Percentiles rank a stretch among this genome's conserved stretches.
phyloP scores from a whole-genome alignment of 2,888 invertebrate genomes.

The Tridacna gigas region DNA sequence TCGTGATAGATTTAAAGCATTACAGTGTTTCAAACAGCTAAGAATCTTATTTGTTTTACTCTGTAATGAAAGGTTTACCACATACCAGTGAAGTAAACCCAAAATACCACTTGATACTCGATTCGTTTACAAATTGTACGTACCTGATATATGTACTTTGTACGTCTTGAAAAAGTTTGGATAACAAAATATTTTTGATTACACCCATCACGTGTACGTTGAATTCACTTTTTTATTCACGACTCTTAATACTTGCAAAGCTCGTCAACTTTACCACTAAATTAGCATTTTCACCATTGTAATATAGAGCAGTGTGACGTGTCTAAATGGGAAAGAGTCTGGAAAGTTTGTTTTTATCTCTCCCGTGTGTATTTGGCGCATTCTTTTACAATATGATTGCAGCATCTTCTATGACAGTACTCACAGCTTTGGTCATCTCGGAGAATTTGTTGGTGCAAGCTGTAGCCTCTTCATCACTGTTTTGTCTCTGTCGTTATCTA shows the following conservation, averaged over 20 bases:
- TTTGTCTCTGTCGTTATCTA: background rate
- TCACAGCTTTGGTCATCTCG: background rate
- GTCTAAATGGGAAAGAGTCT: slow-evolving; percentile 27
- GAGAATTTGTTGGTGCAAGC: slow-evolving; percentile 19
- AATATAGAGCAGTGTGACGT: background rate
- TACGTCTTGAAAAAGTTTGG: background rate
- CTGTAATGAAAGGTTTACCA: too few relatives aligned
- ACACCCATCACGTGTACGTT: background rate
- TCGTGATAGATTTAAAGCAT: too few relatives aligned
- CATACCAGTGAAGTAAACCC: too few relatives aligned
- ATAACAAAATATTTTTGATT: background rate
- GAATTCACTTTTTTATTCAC: background rate
- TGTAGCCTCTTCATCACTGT: slow-evolving; percentile 9
- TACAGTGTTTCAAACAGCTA: too few relatives aligned
- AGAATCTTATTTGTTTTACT: too few relatives aligned
- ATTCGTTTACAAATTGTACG: too few relatives aligned
- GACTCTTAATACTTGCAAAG: too few relatives aligned
- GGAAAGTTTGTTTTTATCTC: slow-evolving; percentile 28
- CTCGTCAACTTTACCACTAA: too few relatives aligned
- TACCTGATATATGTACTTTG: too few relatives aligned
- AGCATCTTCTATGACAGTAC: background rate
- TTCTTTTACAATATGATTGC: slow-evolving; percentile 31
- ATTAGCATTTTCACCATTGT: too few relatives aligned
- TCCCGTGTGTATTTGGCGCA: slow-evolving; percentile 35
- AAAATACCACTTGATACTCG: too few relatives aligned